Evolutionary conservation across 2,888 invertebrate genomes (phyloP).

Genomic region (Drosophila kambysellisi): DNA sequence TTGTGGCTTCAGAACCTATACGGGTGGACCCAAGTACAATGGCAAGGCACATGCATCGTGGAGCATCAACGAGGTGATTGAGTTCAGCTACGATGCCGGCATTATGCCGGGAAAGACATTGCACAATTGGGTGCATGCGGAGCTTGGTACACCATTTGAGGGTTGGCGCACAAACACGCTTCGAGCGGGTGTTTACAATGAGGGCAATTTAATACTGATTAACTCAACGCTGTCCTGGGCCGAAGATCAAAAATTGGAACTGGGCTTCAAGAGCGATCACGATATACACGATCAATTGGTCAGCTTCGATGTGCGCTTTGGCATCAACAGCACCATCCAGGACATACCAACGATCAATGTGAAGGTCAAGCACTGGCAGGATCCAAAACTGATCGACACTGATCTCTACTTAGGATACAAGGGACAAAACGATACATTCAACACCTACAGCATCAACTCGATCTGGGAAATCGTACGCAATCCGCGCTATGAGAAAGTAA

Average conservation of each 20-base stretch:
- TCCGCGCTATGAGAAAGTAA: slow-evolving; percentile 87
- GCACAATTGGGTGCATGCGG: slow-evolving; percentile 85
- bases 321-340: slow-evolving; percentile 87
- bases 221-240: slow-evolving; percentile 88
- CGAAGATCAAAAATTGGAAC: slow-evolving; percentile 86
- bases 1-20: slow-evolving; percentile 88
- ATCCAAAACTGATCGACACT: slow-evolving; percentile 86
- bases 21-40: slow-evolving; percentile 82
- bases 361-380: slow-evolving; percentile 87
- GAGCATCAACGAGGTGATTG: slow-evolving; percentile 88
- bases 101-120: slow-evolving; percentile 75
- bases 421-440: slow-evolving; percentile 83
- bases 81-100: slow-evolving; percentile 81
- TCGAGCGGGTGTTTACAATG: slow-evolving; percentile 85
- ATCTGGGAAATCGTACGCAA: slow-evolving; percentile 89
- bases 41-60: slow-evolving; percentile 88
- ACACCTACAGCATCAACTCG: slow-evolving; percentile 89
- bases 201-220: slow-evolving; percentile 85
- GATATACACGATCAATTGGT: slow-evolving; percentile 84
- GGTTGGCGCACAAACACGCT: slow-evolving; percentile 87
- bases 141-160: slow-evolving; percentile 87
- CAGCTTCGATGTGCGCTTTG: slow-evolving; percentile 86
- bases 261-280: slow-evolving; percentile 87
- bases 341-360: slow-evolving; percentile 87
- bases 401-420: slow-evolving; percentile 86